Base-by-base conservation (phyloP, 2,797 vertebrate species). In the Sparidentex hasta region DNA sequence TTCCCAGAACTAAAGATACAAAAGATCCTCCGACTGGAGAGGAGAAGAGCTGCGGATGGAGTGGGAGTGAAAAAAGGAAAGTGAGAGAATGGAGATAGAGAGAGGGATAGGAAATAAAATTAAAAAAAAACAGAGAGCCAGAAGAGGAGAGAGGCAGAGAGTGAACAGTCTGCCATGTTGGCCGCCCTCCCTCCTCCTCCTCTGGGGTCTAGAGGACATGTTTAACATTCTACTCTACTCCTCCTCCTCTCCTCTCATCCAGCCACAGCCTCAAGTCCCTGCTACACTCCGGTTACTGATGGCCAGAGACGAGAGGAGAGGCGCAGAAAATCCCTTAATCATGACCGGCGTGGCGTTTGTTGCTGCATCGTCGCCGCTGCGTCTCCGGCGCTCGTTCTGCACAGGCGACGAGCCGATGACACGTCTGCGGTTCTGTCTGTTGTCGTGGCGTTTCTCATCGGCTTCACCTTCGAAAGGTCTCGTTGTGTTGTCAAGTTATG, bases 211-310 rank as follows among this genome's bases (percentile, higher is more conserved):
- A 92, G 91, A 94, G 94, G 94, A 95, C 94, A 92, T 90, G 84
- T 92, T 95, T 95, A 95, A 93, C 93, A 95, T 96, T 94, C 94
- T 88, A 76, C 86, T 92, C 91, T 83, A 29, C 85, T 91, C 89
- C 87, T 90, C 91, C 86, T 89, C 85, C 84, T 90, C 88, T 84
- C 87, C 87, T 90, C 90, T 89, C 89, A 93, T 92, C 89, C 92
- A 93, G 92, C 91, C 90, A 93, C 90, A 84, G 88, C 90, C 92
- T 87, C 81, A 74, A 81, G 86, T 85, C 86, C 83, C 86, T 88
- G 90, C 90, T 93, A 90, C 90, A 90, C 86, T 83, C 82, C 84
- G 90, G 82, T 82, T 92, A 83, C 88, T 92, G 88, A 90, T 81
- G 86, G 84, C 83, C 88, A 74, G 84, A 88, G 88, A 87, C 72